These are phyloP conservation scores for Benthosema pterotum DNA, from an alignment of 2,797 vertebrate genomes.

Conservation along the genomic window DNA sequence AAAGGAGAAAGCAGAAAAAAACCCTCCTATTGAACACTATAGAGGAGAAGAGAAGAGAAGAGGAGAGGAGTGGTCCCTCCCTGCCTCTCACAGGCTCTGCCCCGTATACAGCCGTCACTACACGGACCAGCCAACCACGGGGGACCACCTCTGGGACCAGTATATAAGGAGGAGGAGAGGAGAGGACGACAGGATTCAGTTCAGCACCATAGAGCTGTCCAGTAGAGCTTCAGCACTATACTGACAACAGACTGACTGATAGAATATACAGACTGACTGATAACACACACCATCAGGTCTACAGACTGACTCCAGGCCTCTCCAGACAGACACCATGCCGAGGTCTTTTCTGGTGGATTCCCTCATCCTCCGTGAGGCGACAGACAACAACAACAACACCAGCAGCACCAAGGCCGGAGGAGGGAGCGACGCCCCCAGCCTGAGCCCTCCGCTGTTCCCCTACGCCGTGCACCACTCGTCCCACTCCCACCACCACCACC, in stretches of 20 bases:
- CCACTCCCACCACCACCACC: constrained; percentile 79
- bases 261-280: too few species aligned
- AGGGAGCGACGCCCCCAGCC: constrained; percentile 72
- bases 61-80: too few species aligned
- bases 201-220: constrained; percentile 97
- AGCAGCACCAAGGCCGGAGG: constrained; percentile 86
- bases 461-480: constrained; percentile 90
- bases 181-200: constrained; percentile 62
- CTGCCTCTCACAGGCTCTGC: constrained; percentile 87
- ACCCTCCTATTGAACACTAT: constrained; percentile 90
- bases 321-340: too few species aligned
- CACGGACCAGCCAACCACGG: constrained; percentile 80
- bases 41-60: constrained; percentile 62
- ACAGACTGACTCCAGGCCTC: constrained; percentile 13
- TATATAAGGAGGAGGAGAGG: constrained; percentile 87
- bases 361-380: constrained; percentile 92
- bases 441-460: constrained; percentile 88
- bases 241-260: too few species aligned
- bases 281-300: too few species aligned
- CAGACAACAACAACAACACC: too few species aligned
- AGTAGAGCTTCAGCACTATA: too few species aligned
- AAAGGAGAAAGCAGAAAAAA: constrained; percentile 98
- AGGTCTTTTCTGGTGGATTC: constrained; percentile 98
- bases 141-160: constrained; percentile 62
- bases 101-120: constrained; percentile 88